A percentile compares a stretch with the other conserved stretches of the same genome.
Conservation (phyloP, 2,888 invertebrate genomes). For the Drosophila formosana region DNA sequence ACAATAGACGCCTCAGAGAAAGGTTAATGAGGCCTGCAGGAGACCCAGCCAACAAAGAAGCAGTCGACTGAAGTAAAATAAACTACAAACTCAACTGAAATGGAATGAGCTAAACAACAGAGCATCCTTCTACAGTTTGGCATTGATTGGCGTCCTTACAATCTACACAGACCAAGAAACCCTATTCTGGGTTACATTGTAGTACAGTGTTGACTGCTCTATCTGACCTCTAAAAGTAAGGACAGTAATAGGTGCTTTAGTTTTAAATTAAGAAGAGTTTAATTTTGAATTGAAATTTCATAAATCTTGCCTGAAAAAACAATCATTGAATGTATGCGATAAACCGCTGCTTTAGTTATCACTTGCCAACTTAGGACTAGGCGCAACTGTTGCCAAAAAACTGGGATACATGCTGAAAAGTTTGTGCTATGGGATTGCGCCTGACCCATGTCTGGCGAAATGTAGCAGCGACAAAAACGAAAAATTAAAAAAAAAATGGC, state of each 20-base stretch:
- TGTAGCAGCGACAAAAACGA: slow-evolving; percentile 18
- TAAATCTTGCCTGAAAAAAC: slow-evolving; percentile 34
- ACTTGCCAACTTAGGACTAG: slow-evolving; percentile 43
- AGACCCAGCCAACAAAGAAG: slow-evolving; percentile 39
- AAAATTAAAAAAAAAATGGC: slow-evolving; percentile 20
- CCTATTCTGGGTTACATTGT: neutral
- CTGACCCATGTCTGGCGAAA: slow-evolving; percentile 65
- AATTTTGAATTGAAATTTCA: slow-evolving; percentile 15
- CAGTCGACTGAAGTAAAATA: slow-evolving; percentile 12
- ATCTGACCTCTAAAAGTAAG: no score
- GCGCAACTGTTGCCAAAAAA: slow-evolving; percentile 61
- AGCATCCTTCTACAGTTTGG: slow-evolving; percentile 8
- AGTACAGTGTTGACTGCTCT: neutral
- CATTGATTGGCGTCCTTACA: slow-evolving; percentile 30
- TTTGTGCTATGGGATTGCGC: slow-evolving; percentile 31
- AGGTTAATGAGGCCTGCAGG: slow-evolving; percentile 77
- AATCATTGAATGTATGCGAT: slow-evolving; percentile 29
- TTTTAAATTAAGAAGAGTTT: neutral
- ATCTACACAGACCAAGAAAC: neutral
- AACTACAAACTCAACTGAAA: slow-evolving; percentile 13
- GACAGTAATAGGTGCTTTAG: neutral
- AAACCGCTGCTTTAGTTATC: slow-evolving; percentile 45
- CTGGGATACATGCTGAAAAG: slow-evolving; percentile 32
- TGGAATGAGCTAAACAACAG: neutral
- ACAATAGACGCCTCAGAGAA: slow-evolving; percentile 62